Evolutionary conservation across 2,888 invertebrate genomes (phyloP), one percentile per base, ranked within the genome.

Genomic region (Agrenia bidenticulata): DNA sequence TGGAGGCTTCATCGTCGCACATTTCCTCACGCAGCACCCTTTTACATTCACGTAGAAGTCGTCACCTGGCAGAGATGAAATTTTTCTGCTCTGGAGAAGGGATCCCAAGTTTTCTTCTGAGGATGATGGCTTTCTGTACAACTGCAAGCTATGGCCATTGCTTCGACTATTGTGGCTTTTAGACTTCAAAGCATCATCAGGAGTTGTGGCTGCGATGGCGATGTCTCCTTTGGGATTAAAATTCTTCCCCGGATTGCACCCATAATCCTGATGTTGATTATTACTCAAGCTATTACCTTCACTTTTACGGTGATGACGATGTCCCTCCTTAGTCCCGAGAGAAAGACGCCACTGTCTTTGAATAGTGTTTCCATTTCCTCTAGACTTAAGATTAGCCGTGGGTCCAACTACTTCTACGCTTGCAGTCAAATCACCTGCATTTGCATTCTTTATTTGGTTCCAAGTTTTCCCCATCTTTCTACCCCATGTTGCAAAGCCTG

Each of bases 391-490:
- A 21, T 61, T 45, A 50, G 15, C n/a, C 13, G 45, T 27, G 9
- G 41, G 53, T 50, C 50, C 49, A n/a, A 32, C 56, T 9, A 32
- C 61, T 19, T 60, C 64, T 2, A 42, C 50, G 17, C 37, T 57
- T 45, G 27, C 50, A 11, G 32, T 51, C 21, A 37, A 24, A 2
- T 32, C 51, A 42, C 23, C 32, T 58, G 45, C 23, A 26, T 57
- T 58, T 32, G 71, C 64, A 58, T 74, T 68, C 56, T 76, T 76
- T 19, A 76, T 50, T 13, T 72, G 73, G 56, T 72, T 76, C 76
- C 76, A 76, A 7, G 76, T 76, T 62, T 73, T 74, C 11, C 76
- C 76, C 76, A 76, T 76, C 65, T 74, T 76, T 57, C 74, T 73
- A 41, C 73, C 71, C 76, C 76, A 76, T 50, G 76, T 76, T 21